These are phyloP conservation scores for Strigops habroptila DNA, from an alignment of 2,113 vertebrate genomes.

Conservation along the genomic window DNA sequence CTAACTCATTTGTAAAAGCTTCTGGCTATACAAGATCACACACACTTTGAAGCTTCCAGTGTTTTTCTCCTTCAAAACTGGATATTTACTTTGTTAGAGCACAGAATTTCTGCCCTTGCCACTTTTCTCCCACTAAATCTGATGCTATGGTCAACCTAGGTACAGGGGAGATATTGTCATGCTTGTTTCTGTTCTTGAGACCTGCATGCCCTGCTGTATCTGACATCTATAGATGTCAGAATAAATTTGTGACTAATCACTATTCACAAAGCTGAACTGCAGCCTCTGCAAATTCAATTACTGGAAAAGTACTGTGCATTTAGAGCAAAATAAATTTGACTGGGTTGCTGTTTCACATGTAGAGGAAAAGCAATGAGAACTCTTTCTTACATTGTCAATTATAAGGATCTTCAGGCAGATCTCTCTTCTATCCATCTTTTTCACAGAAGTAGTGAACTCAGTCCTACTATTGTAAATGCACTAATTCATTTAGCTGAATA, in stretches of 20 bases:
- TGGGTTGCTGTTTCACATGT: neutral
- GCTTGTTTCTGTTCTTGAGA: neutral
- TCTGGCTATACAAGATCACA: neutral
- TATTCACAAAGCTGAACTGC: neutral
- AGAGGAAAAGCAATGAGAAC: neutral
- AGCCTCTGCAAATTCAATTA: neutral
- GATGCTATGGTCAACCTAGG: neutral
- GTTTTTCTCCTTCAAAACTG: neutral
- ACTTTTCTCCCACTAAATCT: neutral
- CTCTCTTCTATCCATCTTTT: neutral
- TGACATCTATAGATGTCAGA: neutral
- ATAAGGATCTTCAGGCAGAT: neutral
- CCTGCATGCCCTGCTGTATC: neutral
- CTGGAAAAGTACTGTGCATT: neutral
- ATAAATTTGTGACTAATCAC: neutral
- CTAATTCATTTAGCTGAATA: neutral
- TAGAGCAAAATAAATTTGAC: neutral
- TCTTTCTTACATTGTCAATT: neutral
- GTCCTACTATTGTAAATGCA: neutral
- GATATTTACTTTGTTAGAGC: neutral
- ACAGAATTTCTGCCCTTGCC: neutral
- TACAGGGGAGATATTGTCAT: neutral
- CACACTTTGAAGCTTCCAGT: neutral
- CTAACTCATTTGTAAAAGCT: neutral
- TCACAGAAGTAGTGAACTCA: neutral